Evolutionary conservation across 2,797 vertebrate genomes (phyloP).

Genomic region (Hydrophis major): DNA sequence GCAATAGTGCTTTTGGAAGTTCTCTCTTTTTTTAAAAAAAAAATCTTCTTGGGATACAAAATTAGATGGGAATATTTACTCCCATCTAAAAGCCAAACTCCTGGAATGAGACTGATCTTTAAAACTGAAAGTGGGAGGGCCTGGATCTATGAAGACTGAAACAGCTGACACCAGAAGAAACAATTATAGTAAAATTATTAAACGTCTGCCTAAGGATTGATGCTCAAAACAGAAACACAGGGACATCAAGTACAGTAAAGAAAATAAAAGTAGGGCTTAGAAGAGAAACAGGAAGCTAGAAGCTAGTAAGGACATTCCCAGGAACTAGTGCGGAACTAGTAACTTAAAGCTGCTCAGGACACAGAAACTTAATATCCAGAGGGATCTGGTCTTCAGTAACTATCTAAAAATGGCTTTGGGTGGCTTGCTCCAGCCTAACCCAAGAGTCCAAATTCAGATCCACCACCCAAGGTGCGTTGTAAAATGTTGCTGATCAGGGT

Average conservation of each 20-base stretch:
- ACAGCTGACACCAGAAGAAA: not conserved
- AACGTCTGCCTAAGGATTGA: not conserved
- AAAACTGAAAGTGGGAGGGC: not conserved
- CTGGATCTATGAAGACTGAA: not conserved
- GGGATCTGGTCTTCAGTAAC: not conserved
- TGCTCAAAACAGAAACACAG: not conserved
- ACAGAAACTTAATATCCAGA: not conserved
- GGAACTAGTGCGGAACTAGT: not conserved
- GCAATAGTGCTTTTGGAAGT: not conserved
- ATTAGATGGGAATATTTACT: not conserved
- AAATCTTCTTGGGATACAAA: not conserved
- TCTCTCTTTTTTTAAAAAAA: no score
- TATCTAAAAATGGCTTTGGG: not conserved
- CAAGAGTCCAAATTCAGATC: not conserved
- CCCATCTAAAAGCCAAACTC: not conserved
- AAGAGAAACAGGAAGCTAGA: not conserved
- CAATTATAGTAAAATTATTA: not conserved
- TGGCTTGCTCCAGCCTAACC: not conserved
- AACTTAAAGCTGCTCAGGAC: not conserved
- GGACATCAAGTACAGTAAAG: not conserved
- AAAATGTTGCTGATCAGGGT: not conserved
- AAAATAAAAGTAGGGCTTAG: not conserved
- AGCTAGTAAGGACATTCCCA: not conserved
- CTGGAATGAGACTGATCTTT: not conserved
- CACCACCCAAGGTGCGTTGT: not conserved